Percentiles rank a stretch among this genome's conserved stretches.
These are phyloP conservation scores for Chironomus riparius DNA, from an alignment of 2,888 invertebrate species.

Conservation along the genomic window DNA sequence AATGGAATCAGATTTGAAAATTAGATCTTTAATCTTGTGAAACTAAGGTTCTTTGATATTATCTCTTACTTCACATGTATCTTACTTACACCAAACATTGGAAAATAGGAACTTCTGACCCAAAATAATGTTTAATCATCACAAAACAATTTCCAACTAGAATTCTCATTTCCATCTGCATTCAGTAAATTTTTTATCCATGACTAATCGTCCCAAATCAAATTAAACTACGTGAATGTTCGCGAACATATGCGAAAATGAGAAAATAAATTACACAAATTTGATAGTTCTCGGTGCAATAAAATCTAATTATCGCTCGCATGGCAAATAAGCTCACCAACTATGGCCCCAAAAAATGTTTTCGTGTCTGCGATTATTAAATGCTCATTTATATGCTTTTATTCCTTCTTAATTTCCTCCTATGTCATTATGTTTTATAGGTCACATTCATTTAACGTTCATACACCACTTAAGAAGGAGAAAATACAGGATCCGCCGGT, in stretches of 20 bases:
- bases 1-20: too few relatives aligned
- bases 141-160: too few relatives aligned
- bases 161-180: too few relatives aligned
- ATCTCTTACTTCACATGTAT: too few relatives aligned
- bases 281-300: not conserved
- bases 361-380: not conserved
- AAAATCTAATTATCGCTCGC: not conserved
- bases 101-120: not conserved
- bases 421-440: constrained; percentile 43
- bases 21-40: too few relatives aligned
- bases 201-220: too few relatives aligned
- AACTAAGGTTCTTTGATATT: too few relatives aligned
- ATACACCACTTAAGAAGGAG: constrained; percentile 64
- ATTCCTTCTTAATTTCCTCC: constrained; percentile 43
- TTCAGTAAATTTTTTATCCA: too few relatives aligned
- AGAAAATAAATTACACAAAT: not conserved
- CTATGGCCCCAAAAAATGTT: not conserved
- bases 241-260: too few relatives aligned
- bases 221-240: too few relatives aligned
- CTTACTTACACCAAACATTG: too few relatives aligned
- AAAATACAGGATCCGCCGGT: constrained; percentile 83
- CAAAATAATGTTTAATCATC: not conserved
- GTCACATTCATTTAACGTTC: constrained; percentile 83
- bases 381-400: not conserved
- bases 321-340: not conserved